Evolutionary conservation across 2,888 invertebrate species (phyloP).

Genomic region (Zaprionus lineosus): DNA sequence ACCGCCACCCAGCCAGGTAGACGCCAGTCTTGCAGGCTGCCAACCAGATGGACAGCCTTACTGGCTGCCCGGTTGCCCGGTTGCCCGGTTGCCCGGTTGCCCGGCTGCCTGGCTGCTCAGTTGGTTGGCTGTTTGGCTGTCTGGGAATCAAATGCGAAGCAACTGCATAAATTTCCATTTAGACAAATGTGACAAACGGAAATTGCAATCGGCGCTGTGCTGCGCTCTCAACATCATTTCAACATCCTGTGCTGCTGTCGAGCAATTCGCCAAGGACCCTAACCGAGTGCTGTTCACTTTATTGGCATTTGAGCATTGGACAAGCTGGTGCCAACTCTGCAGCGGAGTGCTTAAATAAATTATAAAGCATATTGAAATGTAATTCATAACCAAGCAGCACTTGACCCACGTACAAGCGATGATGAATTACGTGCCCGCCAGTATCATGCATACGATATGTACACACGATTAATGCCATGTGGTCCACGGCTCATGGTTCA

Average conservation of each 20-base stretch:
- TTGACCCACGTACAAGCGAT: conserved; percentile 13
- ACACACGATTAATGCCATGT: too few species aligned
- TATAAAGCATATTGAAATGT: conserved; percentile 72
- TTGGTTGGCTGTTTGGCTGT: too few species aligned
- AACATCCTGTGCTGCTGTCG: conserved; percentile 40
- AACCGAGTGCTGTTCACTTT: conserved; percentile 31
- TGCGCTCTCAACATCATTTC: conserved; percentile 47
- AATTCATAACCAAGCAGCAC: conserved; percentile 64
- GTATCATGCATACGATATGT: conserved; percentile 10
- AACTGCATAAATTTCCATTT: conserved; percentile 70
- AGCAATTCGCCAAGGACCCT: conserved; percentile 44
- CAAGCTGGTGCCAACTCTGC: conserved; percentile 7
- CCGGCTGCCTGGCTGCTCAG: neutral
- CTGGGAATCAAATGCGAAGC: conserved; percentile 19
- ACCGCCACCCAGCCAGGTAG: neutral
- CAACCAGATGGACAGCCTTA: neutral
- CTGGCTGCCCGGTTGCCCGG: too few species aligned
- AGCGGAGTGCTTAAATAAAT: conserved; percentile 55
- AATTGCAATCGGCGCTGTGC: conserved; percentile 65
- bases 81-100: too few species aligned
- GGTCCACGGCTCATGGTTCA: too few species aligned
- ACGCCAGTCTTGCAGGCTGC: neutral
- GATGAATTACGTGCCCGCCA: conserved; percentile 30
- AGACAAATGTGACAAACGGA: conserved; percentile 73
- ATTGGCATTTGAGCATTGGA: conserved; percentile 37